phyloP scores from a whole-genome alignment of 2,888 invertebrate genomes.

The Calameuta filiformis region DNA sequence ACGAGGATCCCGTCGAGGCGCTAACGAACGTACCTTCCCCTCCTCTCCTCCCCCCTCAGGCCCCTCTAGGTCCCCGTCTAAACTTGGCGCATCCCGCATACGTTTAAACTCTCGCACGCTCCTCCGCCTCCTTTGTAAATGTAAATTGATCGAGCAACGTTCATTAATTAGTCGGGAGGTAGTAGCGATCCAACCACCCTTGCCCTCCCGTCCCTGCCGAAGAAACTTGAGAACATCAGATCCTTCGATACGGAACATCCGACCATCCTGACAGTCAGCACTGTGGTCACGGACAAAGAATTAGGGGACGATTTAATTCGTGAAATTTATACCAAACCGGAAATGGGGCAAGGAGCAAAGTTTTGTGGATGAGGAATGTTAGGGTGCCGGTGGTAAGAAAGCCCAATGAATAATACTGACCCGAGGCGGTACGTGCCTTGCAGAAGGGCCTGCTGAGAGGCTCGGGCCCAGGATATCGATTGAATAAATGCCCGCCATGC shows the following conservation, averaged over 20 bases:
- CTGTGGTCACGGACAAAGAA: slow-evolving; percentile 9
- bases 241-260: neutral
- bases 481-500: slow-evolving; percentile 43
- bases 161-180: slow-evolving; percentile 63
- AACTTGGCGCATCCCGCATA: slow-evolving; percentile 8
- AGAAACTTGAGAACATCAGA: neutral
- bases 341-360: neutral
- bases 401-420: slow-evolving; percentile 49
- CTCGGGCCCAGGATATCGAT: slow-evolving; percentile 51
- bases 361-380: neutral
- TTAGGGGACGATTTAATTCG: slow-evolving; percentile 20
- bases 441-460: slow-evolving; percentile 48
- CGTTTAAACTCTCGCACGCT: slow-evolving; percentile 12
- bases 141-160: slow-evolving; percentile 63
- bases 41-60: neutral
- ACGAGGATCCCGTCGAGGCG: slow-evolving; percentile 29
- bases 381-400: neutral
- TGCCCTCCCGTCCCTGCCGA: neutral
- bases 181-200: slow-evolving; percentile 44
- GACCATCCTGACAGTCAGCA: neutral
- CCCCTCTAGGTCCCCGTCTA: neutral
- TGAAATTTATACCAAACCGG: neutral
- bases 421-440: slow-evolving; percentile 45
- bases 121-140: slow-evolving; percentile 52
- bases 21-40: slow-evolving; percentile 45